Evolutionary conservation across 2,888 invertebrate genomes (phyloP).

Genomic region (Drosophila prolongata): DNA sequence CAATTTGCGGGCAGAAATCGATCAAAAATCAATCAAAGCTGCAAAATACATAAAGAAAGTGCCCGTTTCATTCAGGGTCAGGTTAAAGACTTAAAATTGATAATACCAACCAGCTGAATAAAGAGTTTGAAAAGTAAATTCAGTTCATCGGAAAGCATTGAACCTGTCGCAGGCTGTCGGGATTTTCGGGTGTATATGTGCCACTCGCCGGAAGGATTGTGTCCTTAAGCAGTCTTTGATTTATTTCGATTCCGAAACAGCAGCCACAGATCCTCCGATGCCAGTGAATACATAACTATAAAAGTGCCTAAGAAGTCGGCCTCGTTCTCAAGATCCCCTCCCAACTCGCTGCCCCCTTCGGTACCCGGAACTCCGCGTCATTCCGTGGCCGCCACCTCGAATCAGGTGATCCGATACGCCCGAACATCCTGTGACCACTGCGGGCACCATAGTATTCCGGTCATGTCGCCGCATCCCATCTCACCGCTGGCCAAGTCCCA

Average conservation of each 20-base stretch:
- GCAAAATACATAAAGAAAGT: conserved; percentile 19
- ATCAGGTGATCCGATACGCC: conserved; percentile 64
- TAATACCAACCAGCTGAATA: conserved; percentile 8
- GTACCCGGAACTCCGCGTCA: conserved; percentile 24
- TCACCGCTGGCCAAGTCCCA: conserved; percentile 82
- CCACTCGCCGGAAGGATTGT: conserved; percentile 9
- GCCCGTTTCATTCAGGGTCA: not conserved
- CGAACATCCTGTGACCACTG: conserved; percentile 82
- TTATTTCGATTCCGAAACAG: conserved; percentile 37
- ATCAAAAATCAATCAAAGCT: conserved; percentile 70
- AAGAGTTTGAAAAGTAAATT: conserved; percentile 11
- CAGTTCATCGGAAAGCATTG: conserved; percentile 66
- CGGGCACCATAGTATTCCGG: conserved; percentile 80
- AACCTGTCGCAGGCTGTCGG: conserved; percentile 44
- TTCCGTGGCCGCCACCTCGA: conserved; percentile 44
- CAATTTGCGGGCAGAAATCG: conserved; percentile 50
- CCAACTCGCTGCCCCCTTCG: conserved; percentile 28
- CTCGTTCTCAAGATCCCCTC: conserved; percentile 66
- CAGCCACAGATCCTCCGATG: conserved; percentile 59
- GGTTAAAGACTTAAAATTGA: conserved; percentile 1
- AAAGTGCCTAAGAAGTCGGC: conserved; percentile 72
- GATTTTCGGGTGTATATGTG: conserved; percentile 6
- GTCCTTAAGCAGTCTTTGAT: conserved; percentile 4
- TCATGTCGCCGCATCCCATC: conserved; percentile 82
- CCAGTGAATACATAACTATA: conserved; percentile 66